Percentiles rank a stretch among this genome's conserved stretches.
These are phyloP conservation scores for Zootermopsis nevadensis DNA, from an alignment of 2,888 invertebrate species.

Conservation along the genomic window DNA sequence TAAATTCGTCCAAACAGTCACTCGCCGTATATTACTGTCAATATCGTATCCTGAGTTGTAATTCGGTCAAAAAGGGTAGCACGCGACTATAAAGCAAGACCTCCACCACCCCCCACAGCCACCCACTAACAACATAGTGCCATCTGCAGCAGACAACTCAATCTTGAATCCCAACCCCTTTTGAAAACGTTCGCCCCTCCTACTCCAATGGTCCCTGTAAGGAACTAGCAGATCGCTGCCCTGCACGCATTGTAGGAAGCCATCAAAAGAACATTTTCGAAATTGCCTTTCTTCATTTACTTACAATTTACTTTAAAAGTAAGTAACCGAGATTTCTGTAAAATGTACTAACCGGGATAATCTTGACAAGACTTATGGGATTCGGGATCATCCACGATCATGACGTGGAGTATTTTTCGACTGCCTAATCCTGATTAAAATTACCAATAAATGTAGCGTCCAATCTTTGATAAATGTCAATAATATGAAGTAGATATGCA, in stretches of 20 bases:
- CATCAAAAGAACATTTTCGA: slow-evolving; percentile 42
- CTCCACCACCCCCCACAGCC: not conserved
- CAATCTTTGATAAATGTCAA: too few relatives aligned
- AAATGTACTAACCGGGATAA: slow-evolving; percentile 5
- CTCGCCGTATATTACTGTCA: too few relatives aligned
- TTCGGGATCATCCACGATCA: not conserved
- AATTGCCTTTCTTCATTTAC: slow-evolving; percentile 42
- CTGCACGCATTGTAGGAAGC: slow-evolving; percentile 29
- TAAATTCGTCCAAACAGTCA: too few relatives aligned
- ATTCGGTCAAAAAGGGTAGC: not conserved
- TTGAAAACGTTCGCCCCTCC: slow-evolving; percentile 22
- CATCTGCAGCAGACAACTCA: slow-evolving; percentile 37
- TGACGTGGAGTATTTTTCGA: not conserved
- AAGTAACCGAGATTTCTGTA: not conserved
- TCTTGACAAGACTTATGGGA: slow-evolving; percentile 12
- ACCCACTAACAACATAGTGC: not conserved
- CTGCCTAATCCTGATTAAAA: slow-evolving; percentile 1
- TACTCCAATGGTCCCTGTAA: slow-evolving; percentile 28
- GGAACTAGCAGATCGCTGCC: slow-evolving; percentile 14
- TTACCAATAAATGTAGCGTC: not conserved
- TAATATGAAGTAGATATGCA: too few relatives aligned
- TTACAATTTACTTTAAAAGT: slow-evolving; percentile 26
- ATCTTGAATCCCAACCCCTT: slow-evolving; percentile 27
- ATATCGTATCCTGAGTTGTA: not conserved
- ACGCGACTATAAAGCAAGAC: slow-evolving; percentile 14